These are phyloP conservation scores for Limenitis arthemis DNA, from an alignment of 2,888 invertebrate species.

Conservation along the genomic window DNA sequence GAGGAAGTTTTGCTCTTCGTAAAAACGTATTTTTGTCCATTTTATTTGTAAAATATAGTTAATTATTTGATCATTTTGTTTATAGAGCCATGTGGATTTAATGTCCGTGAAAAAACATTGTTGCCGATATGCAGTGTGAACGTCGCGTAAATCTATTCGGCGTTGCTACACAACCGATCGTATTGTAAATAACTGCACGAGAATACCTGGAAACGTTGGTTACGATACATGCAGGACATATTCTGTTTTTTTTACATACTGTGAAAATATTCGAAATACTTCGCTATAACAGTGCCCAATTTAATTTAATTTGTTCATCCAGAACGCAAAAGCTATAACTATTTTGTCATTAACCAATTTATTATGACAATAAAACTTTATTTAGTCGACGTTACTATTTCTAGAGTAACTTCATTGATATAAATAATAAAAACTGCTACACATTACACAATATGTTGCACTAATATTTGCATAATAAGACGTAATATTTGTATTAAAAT, in stretches of 20 bases:
- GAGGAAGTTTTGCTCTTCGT: conserved; percentile 32
- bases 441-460: background rate
- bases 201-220: conserved; percentile 23
- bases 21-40: conserved; percentile 9
- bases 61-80: conserved; percentile 18
- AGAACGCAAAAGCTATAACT: background rate
- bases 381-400: no score
- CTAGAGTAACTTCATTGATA: no score
- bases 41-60: background rate
- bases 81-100: conserved; percentile 24
- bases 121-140: conserved; percentile 22
- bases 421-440: background rate
- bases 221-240: conserved; percentile 18
- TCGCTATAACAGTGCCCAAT: conserved; percentile 9
- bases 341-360: no score
- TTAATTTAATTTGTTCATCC: conserved; percentile 5
- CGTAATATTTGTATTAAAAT: background rate
- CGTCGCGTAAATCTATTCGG: conserved; percentile 23
- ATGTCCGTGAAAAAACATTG: conserved; percentile 23
- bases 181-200: conserved; percentile 24
- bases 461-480: background rate
- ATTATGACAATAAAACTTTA: no score
- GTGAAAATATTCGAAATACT: conserved; percentile 17
- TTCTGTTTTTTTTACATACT: conserved; percentile 19
- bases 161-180: conserved; percentile 26